phyloP scores from a whole-genome alignment of 1,140 invertebrate genomes.

The Drosophila guanche region DNA sequence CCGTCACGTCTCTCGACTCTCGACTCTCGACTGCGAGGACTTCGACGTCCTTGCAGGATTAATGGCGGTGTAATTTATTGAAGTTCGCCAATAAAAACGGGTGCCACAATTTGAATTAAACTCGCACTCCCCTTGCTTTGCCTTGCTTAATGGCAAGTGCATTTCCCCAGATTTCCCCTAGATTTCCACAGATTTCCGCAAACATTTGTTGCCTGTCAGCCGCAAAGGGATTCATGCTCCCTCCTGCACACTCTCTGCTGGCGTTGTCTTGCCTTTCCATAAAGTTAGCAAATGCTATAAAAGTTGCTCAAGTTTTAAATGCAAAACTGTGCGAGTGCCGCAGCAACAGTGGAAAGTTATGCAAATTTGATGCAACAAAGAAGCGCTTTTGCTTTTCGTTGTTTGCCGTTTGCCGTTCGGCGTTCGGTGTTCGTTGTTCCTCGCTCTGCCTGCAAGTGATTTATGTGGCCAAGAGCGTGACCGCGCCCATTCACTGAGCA shows the following conservation, averaged over 20 bases:
- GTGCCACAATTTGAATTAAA: constrained; percentile 60
- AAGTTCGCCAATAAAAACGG: constrained; percentile 59
- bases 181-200: constrained; percentile 59
- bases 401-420: no score
- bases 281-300: constrained; percentile 63
- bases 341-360: constrained; percentile 65
- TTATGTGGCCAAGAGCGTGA: constrained; percentile 71
- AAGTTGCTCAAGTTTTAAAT: constrained; percentile 65
- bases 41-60: constrained; percentile 35
- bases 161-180: constrained; percentile 52
- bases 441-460: constrained; percentile 68
- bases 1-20: neutral
- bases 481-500: constrained; percentile 51
- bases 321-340: constrained; percentile 19
- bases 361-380: constrained; percentile 79
- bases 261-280: constrained; percentile 5
- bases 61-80: constrained; percentile 64
- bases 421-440: no score
- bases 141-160: constrained; percentile 51
- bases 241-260: no score
- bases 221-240: neutral
- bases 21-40: no score
- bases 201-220: constrained; percentile 67
- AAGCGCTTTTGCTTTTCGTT: constrained; percentile 43
- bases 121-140: constrained; percentile 16